These are phyloP conservation scores for Acomys russatus DNA, from an alignment of 2,797 vertebrate species.

Conservation along the genomic window DNA sequence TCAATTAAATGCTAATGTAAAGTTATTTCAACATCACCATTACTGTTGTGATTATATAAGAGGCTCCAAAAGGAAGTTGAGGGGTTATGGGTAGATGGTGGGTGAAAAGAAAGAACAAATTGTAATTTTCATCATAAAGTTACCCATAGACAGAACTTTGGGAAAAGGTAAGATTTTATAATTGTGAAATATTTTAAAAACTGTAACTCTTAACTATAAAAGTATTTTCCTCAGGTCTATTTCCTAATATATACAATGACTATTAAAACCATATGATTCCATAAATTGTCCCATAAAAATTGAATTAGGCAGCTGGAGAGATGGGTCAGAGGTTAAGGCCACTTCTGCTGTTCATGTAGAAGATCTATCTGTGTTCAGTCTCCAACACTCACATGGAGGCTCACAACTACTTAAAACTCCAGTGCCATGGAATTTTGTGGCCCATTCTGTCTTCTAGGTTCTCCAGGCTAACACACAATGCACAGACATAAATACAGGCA, in stretches of 20 bases:
- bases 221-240: not conserved
- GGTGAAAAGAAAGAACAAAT: not conserved
- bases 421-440: not conserved
- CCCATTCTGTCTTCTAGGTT: not conserved
- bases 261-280: not conserved
- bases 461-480: not conserved
- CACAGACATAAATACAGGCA: not conserved
- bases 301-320: not conserved
- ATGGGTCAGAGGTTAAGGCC: not conserved
- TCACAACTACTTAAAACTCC: not conserved
- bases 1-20: not conserved
- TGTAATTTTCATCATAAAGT: not conserved
- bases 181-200: not conserved
- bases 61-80: not conserved
- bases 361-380: not conserved
- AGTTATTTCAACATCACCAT: not conserved
- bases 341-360: not conserved
- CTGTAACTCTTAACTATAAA: not conserved
- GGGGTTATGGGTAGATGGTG: not conserved
- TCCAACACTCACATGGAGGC: not conserved
- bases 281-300: not conserved
- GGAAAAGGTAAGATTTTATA: not conserved
- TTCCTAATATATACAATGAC: not conserved
- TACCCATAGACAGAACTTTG: not conserved
- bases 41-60: not conserved